Base-by-base conservation (phyloP, 2,888 invertebrate species). In the Pristionchus exspectatus region DNA sequence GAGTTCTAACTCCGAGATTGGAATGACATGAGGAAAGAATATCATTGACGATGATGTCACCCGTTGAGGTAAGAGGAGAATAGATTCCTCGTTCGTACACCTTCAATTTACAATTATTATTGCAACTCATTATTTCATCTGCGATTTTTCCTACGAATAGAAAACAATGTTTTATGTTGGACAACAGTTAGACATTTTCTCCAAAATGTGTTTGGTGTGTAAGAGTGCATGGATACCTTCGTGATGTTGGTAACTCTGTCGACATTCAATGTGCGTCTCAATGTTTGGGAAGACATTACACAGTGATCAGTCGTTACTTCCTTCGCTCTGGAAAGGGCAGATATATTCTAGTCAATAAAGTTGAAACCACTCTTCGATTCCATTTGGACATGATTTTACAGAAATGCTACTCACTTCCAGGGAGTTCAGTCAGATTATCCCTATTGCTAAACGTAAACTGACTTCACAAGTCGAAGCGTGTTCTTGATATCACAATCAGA, bases 31-130 rank as follows among this genome's bases (percentile, higher is more conserved):
- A 94, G 3, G 94, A 92, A 63, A 94, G 90, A 16, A 94, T 91
- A n/a, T 91, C 91, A 90, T 95, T 94, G 69, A 94, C 94, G 56
- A 94, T 90, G 86, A 94, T 92, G 90, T 94, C 94, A n/a, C 94
- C 94, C n/a, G 92, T 92, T 0, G 92, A 90, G 1, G 94, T 94
- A 81, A 94, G 91, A 27, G 94, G 94, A 14, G 94, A 93, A 89
- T 93, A 94, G 90, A 94, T 94, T 38, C 94, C 94, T 9, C 69
- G 87, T 54, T 91, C 92, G n/a, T 90, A 63, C 2, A 94, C 91
- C 91, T 92, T 24, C 24, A 63, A 54, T 24, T 24, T 4, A n/a
- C 5, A 27, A 18, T 1, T 18, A 12, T 63, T 30, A 72, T 72
- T 30, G 59, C 2, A 59, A 21, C 18, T 2, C 16, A 4, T n/a